Base-by-base conservation (phyloP, 1,140 invertebrate genomes). In the Drosophila arizonae region DNA sequence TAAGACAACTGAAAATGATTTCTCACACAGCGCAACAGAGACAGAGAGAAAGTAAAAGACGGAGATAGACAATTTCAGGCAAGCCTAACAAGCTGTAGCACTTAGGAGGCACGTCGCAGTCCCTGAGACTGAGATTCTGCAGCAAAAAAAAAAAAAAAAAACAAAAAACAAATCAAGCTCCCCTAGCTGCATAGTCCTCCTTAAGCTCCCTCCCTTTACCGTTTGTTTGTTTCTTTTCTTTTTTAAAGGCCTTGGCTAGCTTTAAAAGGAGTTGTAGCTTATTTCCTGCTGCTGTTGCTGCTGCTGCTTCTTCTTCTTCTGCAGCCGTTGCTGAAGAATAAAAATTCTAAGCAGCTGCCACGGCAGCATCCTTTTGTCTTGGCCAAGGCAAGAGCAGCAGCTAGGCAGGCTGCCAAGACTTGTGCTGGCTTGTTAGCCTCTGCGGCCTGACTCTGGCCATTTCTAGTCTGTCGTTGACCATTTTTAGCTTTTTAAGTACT, bases 401-500 rank as follows among this genome's bases (percentile, higher is more conserved):
- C 45, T 28, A 60, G 17, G 10, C 17, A 67, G 43, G 36, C 41
- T 13, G 21, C 39, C 17, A 51, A 41, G 36, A 50, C 45, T 33
- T 60, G 30, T 54, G 30, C 41, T 68, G 69, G 80, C 84, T 89
- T 87, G 85, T 88, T 88, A 88, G 79, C 57, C 73, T 52, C 57
- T 30, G 54, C 48, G 39, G 10, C 77, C 72, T 69, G 76, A 54
- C 74, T 65, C n/a, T 81, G 73, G 51, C 79, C 84, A 84, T 88
- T 87, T 88, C 79, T 72, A 80, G 84, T 80, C 84, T 87, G 82
- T 87, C 84, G 79, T 63, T 87, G 82, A 88, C 82, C 82, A 87
- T 87, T 87, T 87, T 87, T 79, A 87, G 82, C 82, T 75, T 72
- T 82, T 87, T 88, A 87, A 87, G 84, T 88, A 88, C 84, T 79